Evolutionary conservation across 37 sponge, comb jelly and placozoan species (phyloP).

Genomic region (Tethya wilhelma): DNA sequence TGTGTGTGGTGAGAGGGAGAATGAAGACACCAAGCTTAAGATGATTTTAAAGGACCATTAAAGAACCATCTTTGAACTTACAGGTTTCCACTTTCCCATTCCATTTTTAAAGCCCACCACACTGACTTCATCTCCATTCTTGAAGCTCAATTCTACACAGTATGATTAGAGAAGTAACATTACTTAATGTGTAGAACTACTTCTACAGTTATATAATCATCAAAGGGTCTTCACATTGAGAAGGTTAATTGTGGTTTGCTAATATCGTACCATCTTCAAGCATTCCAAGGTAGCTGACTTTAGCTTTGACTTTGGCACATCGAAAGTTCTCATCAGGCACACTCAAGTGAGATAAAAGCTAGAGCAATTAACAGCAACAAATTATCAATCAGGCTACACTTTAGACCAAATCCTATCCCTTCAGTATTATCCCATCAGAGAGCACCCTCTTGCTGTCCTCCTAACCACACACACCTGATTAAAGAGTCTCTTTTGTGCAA

Average conservation of each 20-base stretch:
- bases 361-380: background rate
- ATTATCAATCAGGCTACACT: background rate
- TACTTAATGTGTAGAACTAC: background rate
- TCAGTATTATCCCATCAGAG: too few relatives aligned
- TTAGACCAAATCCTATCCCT: background rate
- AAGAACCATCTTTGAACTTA: slow-evolving; percentile 15
- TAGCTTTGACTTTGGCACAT: slow-evolving; percentile 44
- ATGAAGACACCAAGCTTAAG: background rate
- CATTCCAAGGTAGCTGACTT: slow-evolving; percentile 66
- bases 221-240: background rate
- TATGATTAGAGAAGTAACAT: background rate
- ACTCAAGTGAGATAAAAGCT: slow-evolving; percentile 80
- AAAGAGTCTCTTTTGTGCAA: slow-evolving; percentile 73
- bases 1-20: too few relatives aligned
- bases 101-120: slow-evolving; percentile 64
- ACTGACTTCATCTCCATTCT: slow-evolving; percentile 52
- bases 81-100: slow-evolving; percentile 63
- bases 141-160: slow-evolving; percentile 68
- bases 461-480: slow-evolving; percentile 61
- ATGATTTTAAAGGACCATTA: background rate
- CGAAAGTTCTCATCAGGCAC: slow-evolving; percentile 76
- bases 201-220: background rate
- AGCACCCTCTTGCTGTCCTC: too few relatives aligned
- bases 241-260: background rate
- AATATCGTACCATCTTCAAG: slow-evolving; percentile 53